Base-by-base conservation (phyloP, 2,113 vertebrate genomes). In the Oncorhynchus clarkii region DNA sequence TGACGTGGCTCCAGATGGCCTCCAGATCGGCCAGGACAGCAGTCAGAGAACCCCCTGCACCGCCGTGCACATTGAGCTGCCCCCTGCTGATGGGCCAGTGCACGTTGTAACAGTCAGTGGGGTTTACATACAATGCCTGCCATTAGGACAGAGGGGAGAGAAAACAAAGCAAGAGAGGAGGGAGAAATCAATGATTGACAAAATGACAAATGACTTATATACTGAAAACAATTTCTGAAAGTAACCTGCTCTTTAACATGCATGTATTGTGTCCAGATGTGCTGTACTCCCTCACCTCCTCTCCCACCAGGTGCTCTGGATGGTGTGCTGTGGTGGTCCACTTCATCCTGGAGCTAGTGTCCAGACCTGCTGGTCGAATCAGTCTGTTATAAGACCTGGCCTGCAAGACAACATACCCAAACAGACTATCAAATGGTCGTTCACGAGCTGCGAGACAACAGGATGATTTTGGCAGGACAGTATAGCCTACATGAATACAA, bases 81-180 rank as follows among this genome's bases (percentile, higher is more conserved):
- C 96, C 98, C 89, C 96, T 91, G 83, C 95, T 90, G 31, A 99
- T 82, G 4, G 97, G 98, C 96, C 97, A 99, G 48, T 99, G 97
- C 76, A 97, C 88, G 73, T 95, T 95, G 0, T 99, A 99, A 83
- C 93, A 93, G 84, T 98, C 97, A 26, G 95, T 49, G 3, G 96
- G 95, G 85, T 97, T 99, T 73, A 98, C 94, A 76, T 96, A 91
- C 39, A 99, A 86, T 5, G 97, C 98, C 97, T 99, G 77, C 39
- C 39, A 11, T 11, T 45, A 45, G 39, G 70, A 62, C 39, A 45
- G 39, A 45, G 8, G 39, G 39, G 39, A 45, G 39, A 39, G 9
- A 45, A 45, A 45, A 39, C 39, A 39, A 9, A 45, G 39, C 39
- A 2, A 9, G 39, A 45, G 39, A 45, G 39, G 39, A 45, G 39